These are phyloP conservation scores for Dryas iulia DNA, from an alignment of 1,140 invertebrate genomes.

Conservation along the genomic window DNA sequence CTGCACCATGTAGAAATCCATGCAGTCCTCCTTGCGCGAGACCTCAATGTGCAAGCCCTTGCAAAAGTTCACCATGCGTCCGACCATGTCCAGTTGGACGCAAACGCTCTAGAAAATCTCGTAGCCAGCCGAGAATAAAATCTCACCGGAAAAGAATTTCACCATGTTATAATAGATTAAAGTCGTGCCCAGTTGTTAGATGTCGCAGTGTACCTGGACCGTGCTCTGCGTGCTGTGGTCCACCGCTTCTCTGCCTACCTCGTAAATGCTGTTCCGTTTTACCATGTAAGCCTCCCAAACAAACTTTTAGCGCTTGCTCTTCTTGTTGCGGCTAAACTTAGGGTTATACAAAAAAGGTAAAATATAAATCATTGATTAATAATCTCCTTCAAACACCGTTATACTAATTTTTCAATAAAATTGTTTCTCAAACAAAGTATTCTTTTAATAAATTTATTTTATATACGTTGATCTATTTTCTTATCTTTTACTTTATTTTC, in stretches of 20 bases:
- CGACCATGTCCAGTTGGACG: constrained; percentile 54
- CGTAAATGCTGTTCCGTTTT: constrained; percentile 48
- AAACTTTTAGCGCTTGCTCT: not conserved
- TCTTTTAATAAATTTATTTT: not conserved
- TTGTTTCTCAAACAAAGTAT: not conserved
- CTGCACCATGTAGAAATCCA: constrained; percentile 26
- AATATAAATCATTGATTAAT: not conserved
- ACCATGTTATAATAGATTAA: constrained; percentile 56
- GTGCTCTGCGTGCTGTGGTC: constrained; percentile 35
- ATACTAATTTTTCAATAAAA: not conserved
- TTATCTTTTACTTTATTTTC: too few relatives aligned
- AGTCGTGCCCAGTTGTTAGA: constrained; percentile 50
- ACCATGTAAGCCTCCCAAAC: constrained; percentile 36
- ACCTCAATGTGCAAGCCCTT: constrained; percentile 31
- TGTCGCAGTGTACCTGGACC: constrained; percentile 53
- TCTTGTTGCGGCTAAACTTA: constrained; percentile 1
- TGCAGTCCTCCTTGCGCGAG: constrained; percentile 27
- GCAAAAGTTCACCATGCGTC: constrained; percentile 57
- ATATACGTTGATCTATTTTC: not conserved
- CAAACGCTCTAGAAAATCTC: constrained; percentile 39
- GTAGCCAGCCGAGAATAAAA: constrained; percentile 57
- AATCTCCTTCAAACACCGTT: not conserved
- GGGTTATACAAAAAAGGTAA: not conserved
- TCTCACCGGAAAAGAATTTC: constrained; percentile 51
- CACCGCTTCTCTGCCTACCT: constrained; percentile 37